Evolutionary conservation across 2,888 invertebrate genomes (phyloP).

Genomic region (Nematopogon swammerdamellus): DNA sequence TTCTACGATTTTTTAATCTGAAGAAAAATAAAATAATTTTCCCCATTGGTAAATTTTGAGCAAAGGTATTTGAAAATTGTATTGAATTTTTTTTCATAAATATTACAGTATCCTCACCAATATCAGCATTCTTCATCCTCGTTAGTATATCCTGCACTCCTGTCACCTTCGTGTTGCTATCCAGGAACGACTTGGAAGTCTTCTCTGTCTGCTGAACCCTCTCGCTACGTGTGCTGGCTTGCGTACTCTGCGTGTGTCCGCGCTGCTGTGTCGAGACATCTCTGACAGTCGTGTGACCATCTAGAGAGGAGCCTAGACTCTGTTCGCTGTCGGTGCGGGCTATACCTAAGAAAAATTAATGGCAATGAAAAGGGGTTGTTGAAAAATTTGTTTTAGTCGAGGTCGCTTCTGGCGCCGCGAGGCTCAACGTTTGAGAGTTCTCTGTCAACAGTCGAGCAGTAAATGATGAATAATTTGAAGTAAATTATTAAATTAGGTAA

Average conservation of each 20-base stretch:
- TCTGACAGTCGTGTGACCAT: not conserved
- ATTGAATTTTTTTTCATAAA: too few species aligned
- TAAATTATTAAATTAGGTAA: too few species aligned
- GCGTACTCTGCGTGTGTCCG: slow-evolving; percentile 12
- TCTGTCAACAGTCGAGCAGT: too few species aligned
- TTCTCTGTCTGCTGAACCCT: slow-evolving; percentile 7
- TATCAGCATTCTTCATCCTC: slow-evolving; percentile 75
- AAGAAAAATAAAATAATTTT: too few species aligned
- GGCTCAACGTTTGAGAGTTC: too few species aligned
- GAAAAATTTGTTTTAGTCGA: too few species aligned
- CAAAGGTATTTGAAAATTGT: too few species aligned
- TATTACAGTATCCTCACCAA: slow-evolving; percentile 58
- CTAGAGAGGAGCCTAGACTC: slow-evolving; percentile 28
- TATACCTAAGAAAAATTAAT: slow-evolving; percentile 25
- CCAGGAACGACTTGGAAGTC: slow-evolving; percentile 63
- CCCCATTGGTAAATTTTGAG: too few species aligned
- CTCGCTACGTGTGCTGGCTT: not conserved
- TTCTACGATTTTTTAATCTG: too few species aligned
- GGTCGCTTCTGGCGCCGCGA: too few species aligned
- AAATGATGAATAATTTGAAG: too few species aligned
- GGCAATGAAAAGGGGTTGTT: too few species aligned
- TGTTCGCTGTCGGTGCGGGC: slow-evolving; percentile 39
- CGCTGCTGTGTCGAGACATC: not conserved
- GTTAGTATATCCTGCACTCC: slow-evolving; percentile 73
- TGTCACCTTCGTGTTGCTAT: slow-evolving; percentile 66